These are phyloP conservation scores for Luidia sarsii DNA, from an alignment of 53 echinoderm and acorn worm genomes.

Conservation along the genomic window DNA sequence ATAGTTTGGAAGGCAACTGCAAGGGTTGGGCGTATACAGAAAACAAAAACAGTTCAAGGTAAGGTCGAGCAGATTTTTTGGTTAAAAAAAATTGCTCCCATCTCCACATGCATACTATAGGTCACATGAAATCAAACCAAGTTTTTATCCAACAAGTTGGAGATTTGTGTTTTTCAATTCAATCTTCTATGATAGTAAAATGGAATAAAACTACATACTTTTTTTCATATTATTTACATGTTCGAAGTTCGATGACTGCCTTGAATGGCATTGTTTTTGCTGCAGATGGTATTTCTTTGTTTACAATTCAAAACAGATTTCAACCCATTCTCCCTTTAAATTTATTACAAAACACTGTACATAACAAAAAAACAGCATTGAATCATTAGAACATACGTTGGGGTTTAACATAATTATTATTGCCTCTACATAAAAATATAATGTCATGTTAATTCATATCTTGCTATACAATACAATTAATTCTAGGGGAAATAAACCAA, in stretches of 20 bases:
- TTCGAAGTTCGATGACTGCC: not conserved
- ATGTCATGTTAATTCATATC: slow-evolving; percentile 47
- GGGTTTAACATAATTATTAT: slow-evolving; percentile 39
- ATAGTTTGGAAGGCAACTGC: too few relatives aligned
- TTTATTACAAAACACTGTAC: slow-evolving; percentile 50
- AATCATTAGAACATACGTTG: slow-evolving; percentile 18
- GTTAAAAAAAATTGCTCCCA: too few relatives aligned
- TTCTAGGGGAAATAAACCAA: slow-evolving; percentile 4
- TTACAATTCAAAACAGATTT: not conserved
- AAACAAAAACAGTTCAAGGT: too few relatives aligned
- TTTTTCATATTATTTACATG: not conserved
- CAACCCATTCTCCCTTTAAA: not conserved
- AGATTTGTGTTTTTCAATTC: not conserved
- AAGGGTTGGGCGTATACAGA: too few relatives aligned
- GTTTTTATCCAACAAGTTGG: not conserved
- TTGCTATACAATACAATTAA: slow-evolving; percentile 27
- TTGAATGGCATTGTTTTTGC: not conserved
- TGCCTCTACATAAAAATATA: slow-evolving; percentile 61
- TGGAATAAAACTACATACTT: not conserved
- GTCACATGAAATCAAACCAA: too few relatives aligned
- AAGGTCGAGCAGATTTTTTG: too few relatives aligned
- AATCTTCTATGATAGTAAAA: slow-evolving; percentile 19
- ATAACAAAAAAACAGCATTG: slow-evolving; percentile 17
- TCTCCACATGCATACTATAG: too few relatives aligned
- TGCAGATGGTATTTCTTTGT: not conserved